phyloP scores from a whole-genome alignment of 2,797 vertebrate species.

The Ispidina lecontei region DNA sequence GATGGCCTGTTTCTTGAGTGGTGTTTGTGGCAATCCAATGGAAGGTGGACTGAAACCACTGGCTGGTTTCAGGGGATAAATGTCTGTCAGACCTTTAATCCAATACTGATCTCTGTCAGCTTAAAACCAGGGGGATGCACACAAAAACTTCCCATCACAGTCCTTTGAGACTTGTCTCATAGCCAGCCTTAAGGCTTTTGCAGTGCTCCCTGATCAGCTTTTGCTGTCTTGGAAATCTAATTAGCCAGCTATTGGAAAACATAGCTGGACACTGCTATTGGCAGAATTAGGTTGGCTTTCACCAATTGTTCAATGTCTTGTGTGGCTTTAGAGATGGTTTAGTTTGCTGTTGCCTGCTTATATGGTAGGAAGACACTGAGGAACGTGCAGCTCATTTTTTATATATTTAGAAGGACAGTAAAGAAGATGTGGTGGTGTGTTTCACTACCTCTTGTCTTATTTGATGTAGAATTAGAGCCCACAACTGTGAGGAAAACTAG shows the following conservation, averaged over 20 bases:
- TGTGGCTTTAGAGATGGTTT: background rate
- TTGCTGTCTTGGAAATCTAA: conserved; percentile 15
- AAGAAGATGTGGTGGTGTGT: conserved; percentile 5
- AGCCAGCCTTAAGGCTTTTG: background rate
- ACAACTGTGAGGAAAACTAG: background rate
- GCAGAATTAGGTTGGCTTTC: background rate
- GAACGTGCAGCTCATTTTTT: background rate
- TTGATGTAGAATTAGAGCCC: conserved; percentile 37
- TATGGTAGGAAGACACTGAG: background rate
- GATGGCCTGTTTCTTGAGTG: background rate
- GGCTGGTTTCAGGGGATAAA: background rate
- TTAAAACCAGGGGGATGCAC: background rate
- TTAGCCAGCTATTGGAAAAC: background rate
- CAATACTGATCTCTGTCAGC: background rate
- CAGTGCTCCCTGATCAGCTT: background rate
- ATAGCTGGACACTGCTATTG: background rate
- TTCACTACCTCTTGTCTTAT: conserved; percentile 16
- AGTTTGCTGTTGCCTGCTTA: conserved; percentile 14
- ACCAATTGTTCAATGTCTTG: background rate
- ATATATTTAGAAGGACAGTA: conserved; percentile 6
- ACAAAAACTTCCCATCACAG: background rate
- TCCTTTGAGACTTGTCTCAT: background rate
- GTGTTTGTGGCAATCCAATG: background rate
- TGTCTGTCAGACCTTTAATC: background rate
- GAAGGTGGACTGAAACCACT: background rate